Base-by-base conservation (phyloP, 53 echinoderm and acorn worm genomes). In the Temnopleurus reevesii region DNA sequence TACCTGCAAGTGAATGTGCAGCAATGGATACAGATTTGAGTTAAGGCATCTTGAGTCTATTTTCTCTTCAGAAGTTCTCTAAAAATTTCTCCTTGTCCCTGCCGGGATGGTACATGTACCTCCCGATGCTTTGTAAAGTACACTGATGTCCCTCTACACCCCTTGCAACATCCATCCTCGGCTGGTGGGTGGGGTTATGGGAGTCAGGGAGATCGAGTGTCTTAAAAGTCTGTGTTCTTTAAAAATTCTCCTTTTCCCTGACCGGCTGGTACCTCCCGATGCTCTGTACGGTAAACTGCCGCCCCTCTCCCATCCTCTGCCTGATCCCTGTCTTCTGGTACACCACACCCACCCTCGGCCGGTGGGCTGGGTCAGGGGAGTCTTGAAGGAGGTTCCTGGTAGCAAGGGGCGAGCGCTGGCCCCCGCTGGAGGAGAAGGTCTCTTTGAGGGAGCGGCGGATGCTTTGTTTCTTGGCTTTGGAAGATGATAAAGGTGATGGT, bases 371-470 rank as follows among this genome's bases (percentile, higher is more conserved):
- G 88, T 71, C 71, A 2, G 90, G 92, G 15, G 91, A 91, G 38
- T 96, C 94, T 77, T 92, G 84, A 15, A 91, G 90, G 13, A 94
- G 79, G 56, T 94, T 96, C 30, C 94, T 91, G 19, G 94, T 92
- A 36, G 96, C 89, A 59, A 96, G 90, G n/a, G 96, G 96, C 1
- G 96, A 96, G 18, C 96, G 71, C 19, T 56, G 53, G 54, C 30
- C n/a, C 36, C 38, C 7, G 34, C 4, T 54, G 30, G 77, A 81
- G 81, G 71, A 43, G 53, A 38, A 53, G 7, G 63, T 44, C 18
- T 83, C 89, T 76, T 89, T 66, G 45, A 65, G 91, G 86, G 86
- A 86, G 25, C 56, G 83, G 23, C 56, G 86, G 86, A 85, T 28
- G 26, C 28, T 8, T 13, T 59, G 59, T 43, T 60, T 53, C 55